These are phyloP conservation scores for Frankliniella intonsa DNA, from an alignment of 2,888 invertebrate species.

Conservation along the genomic window DNA sequence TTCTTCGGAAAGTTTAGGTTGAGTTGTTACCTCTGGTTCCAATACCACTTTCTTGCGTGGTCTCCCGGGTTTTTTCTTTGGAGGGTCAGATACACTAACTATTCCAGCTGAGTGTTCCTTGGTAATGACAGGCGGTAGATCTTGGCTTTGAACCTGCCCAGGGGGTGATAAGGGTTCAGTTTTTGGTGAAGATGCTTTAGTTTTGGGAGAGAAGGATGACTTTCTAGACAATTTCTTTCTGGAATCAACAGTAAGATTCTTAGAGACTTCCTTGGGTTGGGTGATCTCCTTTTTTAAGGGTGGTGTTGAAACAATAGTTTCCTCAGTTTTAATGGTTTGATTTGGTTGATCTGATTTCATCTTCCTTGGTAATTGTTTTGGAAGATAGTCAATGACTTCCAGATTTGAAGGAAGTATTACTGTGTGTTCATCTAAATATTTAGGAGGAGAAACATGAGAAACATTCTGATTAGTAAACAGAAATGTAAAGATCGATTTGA, in stretches of 20 bases:
- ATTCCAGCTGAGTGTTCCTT: neutral
- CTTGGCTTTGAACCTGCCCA: neutral
- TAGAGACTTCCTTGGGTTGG: no score
- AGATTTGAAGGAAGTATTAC: neutral
- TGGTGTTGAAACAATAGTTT: no score
- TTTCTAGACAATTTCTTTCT: neutral
- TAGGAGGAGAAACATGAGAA: neutral
- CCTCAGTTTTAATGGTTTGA: no score
- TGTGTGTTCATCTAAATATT: neutral
- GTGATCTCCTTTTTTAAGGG: no score
- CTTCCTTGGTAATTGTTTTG: neutral
- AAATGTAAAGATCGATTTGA: neutral
- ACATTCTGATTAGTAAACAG: neutral
- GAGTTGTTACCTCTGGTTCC: neutral
- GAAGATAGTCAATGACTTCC: neutral
- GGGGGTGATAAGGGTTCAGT: neutral
- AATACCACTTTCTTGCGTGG: neutral
- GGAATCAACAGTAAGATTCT: neutral
- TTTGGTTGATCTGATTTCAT: neutral
- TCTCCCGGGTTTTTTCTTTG: neutral
- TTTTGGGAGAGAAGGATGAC: neutral
- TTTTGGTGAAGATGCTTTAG: neutral
- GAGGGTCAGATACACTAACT: neutral
- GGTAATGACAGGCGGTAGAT: neutral
- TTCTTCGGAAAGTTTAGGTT: neutral